Base-by-base conservation (phyloP, 2,888 invertebrate genomes). In the Dasysyrphus tricinctus region DNA sequence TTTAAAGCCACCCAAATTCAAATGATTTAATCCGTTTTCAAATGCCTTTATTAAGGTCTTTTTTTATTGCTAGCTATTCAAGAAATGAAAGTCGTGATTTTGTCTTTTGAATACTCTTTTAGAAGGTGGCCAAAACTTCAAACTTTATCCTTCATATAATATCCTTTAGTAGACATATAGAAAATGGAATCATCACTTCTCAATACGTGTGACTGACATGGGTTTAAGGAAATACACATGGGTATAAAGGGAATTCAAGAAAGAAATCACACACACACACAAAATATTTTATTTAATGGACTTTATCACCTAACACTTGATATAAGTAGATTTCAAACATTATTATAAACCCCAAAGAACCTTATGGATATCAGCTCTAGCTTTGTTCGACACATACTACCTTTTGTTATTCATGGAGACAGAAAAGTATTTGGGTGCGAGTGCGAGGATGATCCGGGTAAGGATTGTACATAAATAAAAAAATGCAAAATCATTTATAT, bases 401-500 rank as follows among this genome's bases (percentile, higher is more conserved):
- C 39, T 24, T n/a, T 24, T 59, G 59, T 59, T 39, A 59, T 59
- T 59, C 59, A 59, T 39, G 39, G 7, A 14, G 11, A 32, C 32
- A 32, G 32, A 32, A 32, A 6, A 32, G 32, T 32, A 5, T 32
- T 3, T 6, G 32, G 24, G 24, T 24, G 24, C 3, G 24, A 24
- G 24, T 24, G 24, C 3, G 24, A 24, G 24, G 3, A 24, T 24
- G 24, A 24, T 24, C 24, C 37, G 16, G 19, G 16, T 59, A 6
- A 59, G 59, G 59, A 59, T 39, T 24, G 14, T 19, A 59, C 3
- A 24, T 14, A 39, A 19, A 59, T 2, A 51, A 24, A 59, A 39
- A 59, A 24, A 59, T 59, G 34, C 59, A 59, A 39, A 59, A 59
- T 59, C 59, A 39, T 59, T 59, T 39, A 16, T 34, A 37, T 34